Base-by-base conservation (phyloP, 2,888 invertebrate genomes). In the Pheosia tremula region DNA sequence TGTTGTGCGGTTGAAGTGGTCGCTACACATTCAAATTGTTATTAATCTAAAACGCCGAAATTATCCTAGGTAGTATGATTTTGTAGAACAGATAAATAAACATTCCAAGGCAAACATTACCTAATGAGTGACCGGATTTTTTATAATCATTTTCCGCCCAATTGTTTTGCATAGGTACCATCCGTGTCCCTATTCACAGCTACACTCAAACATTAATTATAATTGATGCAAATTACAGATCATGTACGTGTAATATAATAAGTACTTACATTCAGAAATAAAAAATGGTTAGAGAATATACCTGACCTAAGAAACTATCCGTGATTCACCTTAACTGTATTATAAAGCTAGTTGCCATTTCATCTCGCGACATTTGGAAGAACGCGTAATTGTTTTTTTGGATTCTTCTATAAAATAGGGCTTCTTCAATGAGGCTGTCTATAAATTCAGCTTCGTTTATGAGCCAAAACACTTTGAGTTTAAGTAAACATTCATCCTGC, bases 151-250 rank as follows among this genome's bases (percentile, higher is more conserved):
- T 79, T 83, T 80, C 80, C 78, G 79, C 68, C 64, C 69, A 71
- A 81, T 80, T 81, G 77, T 84, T 77, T 67, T 61, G 52, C 60
- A 47, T 60, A 41, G 38, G 47, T 61, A 47, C 62, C 83, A 24
- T 82, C 81, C 82, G 86, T 84, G 84, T 82, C 75, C 81, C 69
- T 76, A 74, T 81, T 86, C 79, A 70, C 77, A 81, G 66, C 63
- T 59, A 63, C 60, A 60, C 65, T 60, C 57, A 9, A 63, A 69
- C 59, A 64, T 62, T 67, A 68, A 70, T 66, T 72, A 60, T 74
- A 75, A 79, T 75, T 69, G 71, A 67, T 64, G 63, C 64, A 67
- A 65, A 71, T 72, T 74, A 72, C 68, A 70, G 63, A 71, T 67
- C 72, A 71, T 67, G 74, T 60, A 72, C 36, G 57, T 52, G 63